These are phyloP conservation scores for Meiosimyza platycephala DNA, from an alignment of 2,888 invertebrate genomes.

Conservation along the genomic window DNA sequence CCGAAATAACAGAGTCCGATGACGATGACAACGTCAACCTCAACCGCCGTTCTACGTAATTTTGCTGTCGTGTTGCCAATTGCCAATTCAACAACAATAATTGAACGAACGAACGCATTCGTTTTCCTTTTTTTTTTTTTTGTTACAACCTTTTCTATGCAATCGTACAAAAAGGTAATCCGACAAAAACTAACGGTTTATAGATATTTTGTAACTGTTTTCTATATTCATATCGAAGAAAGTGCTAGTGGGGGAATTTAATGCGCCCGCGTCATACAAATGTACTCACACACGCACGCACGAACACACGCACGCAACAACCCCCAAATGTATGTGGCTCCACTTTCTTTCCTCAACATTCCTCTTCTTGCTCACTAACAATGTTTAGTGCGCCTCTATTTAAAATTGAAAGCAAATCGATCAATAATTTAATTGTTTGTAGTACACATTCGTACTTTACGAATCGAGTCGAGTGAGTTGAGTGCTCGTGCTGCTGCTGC, in stretches of 20 bases:
- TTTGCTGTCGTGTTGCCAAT: slow-evolving; percentile 40
- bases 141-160: background rate
- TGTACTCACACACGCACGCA: background rate
- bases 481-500: too few species aligned
- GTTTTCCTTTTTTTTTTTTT: background rate
- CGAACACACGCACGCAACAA: background rate
- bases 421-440: slow-evolving; percentile 43
- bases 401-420: slow-evolving; percentile 38
- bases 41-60: slow-evolving; percentile 35
- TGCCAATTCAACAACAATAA: slow-evolving; percentile 42
- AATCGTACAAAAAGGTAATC: slow-evolving; percentile 20
- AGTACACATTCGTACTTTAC: background rate
- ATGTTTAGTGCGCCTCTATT: background rate
- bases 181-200: slow-evolving; percentile 33
- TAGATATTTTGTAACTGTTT: slow-evolving; percentile 39
- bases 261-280: slow-evolving; percentile 33
- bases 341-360: background rate
- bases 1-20: background rate
- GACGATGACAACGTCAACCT: slow-evolving; percentile 1
- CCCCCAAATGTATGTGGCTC: background rate
- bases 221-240: background rate
- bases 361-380: background rate
- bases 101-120: slow-evolving; percentile 10
- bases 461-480: too few species aligned
- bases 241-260: slow-evolving; percentile 25